phyloP scores from a whole-genome alignment of 2,888 invertebrate genomes.

The Zygogramma bicolorata region DNA sequence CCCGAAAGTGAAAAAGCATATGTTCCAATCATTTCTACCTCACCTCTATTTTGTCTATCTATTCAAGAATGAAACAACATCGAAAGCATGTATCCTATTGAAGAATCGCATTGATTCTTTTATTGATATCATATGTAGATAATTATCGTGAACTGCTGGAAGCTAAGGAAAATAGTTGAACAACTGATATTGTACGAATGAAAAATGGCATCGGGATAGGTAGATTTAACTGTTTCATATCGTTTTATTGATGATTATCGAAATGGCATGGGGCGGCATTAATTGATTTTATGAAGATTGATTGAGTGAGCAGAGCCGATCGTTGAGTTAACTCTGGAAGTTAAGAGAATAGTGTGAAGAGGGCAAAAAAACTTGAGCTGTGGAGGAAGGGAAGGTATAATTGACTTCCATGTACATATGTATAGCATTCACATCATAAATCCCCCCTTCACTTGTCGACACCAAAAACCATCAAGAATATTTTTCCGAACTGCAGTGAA shows the following conservation, averaged over 20 bases:
- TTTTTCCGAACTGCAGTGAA: too few relatives aligned
- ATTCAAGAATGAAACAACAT: slow-evolving; percentile 33
- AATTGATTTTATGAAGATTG: slow-evolving; percentile 24
- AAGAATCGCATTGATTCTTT: slow-evolving; percentile 39
- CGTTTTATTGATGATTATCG: slow-evolving; percentile 27
- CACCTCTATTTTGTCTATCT: slow-evolving; percentile 27
- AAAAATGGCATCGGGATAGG: slow-evolving; percentile 30
- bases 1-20: not conserved
- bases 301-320: not conserved
- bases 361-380: not conserved
- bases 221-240: slow-evolving; percentile 23
- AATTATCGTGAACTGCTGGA: slow-evolving; percentile 53
- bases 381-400: too few relatives aligned
- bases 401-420: too few relatives aligned
- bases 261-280: slow-evolving; percentile 27
- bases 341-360: not conserved
- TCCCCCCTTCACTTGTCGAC: too few relatives aligned
- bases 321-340: not conserved
- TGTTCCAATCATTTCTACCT: slow-evolving; percentile 15
- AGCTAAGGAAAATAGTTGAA: slow-evolving; percentile 2
- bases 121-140: slow-evolving; percentile 56
- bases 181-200: slow-evolving; percentile 34
- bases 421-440: too few relatives aligned
- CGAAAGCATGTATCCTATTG: slow-evolving; percentile 35
- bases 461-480: too few relatives aligned